A percentile compares a stretch with the other conserved stretches of the same genome.
These are phyloP conservation scores for Stomatorhinus walkeri DNA, from an alignment of 2,797 vertebrate genomes.

Conservation along the genomic window DNA sequence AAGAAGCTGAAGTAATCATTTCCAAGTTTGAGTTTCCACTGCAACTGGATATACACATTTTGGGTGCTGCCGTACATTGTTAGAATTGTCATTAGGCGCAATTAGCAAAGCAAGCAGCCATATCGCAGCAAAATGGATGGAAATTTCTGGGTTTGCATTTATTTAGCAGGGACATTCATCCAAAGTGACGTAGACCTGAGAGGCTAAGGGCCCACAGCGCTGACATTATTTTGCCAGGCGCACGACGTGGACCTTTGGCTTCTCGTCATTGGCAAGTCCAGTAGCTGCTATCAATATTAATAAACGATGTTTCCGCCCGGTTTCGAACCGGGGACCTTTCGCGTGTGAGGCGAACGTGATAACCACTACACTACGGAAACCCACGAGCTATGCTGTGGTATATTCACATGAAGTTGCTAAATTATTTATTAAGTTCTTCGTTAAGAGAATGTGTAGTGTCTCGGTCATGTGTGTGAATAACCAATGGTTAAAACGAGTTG, in stretches of 20 bases:
- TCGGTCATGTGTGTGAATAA: neutral
- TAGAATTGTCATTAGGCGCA: neutral
- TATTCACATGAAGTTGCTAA: neutral
- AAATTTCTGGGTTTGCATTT: neutral
- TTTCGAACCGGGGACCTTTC: neutral
- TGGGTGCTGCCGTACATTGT: neutral
- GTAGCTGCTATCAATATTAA: neutral
- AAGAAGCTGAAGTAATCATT: neutral
- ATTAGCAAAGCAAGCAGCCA: neutral
- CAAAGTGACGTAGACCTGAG: neutral
- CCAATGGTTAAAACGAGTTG: neutral
- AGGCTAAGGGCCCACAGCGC: neutral
- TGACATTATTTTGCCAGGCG: neutral
- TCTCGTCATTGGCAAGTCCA: neutral
- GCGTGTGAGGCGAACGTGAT: neutral
- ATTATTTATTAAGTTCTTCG: neutral
- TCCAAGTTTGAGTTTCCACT: neutral
- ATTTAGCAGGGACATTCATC: neutral
- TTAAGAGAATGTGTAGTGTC: neutral
- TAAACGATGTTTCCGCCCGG: neutral
- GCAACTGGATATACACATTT: neutral
- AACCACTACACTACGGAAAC: neutral
- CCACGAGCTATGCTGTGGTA: accelerated
- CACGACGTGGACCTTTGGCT: neutral
- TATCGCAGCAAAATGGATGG: neutral